Evolutionary conservation across 2,113 vertebrate genomes (phyloP).

Genomic region (Halcyon malimbica): DNA sequence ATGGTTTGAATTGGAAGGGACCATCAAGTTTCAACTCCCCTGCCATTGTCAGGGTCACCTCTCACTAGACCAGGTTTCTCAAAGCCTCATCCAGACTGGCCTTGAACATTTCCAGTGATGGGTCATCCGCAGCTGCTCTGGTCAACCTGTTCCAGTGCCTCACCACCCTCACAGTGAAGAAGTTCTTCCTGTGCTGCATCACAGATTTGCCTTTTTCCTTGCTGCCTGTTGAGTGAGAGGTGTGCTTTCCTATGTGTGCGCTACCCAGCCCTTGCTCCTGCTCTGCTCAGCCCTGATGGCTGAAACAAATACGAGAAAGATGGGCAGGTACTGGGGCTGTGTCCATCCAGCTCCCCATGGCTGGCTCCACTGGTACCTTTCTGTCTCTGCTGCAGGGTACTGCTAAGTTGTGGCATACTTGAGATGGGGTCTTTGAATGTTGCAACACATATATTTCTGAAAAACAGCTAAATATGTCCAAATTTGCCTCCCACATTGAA

Average conservation of each 20-base stretch:
- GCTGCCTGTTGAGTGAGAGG: not conserved
- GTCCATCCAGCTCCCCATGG: not conserved
- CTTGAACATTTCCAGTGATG: not conserved
- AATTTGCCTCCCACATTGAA: not conserved
- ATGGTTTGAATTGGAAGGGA: not conserved
- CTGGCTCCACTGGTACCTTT: not conserved
- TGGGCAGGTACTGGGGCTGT: rapidly evolving
- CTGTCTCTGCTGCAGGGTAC: not conserved
- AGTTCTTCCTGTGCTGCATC: not conserved
- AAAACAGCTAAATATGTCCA: not conserved
- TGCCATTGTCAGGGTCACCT: not conserved
- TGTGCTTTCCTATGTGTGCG: not conserved
- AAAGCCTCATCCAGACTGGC: not conserved
- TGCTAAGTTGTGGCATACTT: not conserved
- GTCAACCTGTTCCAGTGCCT: not conserved
- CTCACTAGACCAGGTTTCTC: not conserved
- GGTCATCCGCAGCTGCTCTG: not conserved
- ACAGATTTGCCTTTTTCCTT: not conserved
- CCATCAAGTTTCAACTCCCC: not conserved
- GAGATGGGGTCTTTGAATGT: not conserved
- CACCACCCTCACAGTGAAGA: not conserved
- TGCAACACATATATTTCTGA: not conserved
- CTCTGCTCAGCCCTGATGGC: not conserved
- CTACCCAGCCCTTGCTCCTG: not conserved
- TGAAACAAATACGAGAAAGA: not conserved